Evolutionary conservation across 1,140 invertebrate genomes (phyloP), one percentile per base, ranked within the genome.

Genomic region (Anadara kagoshimensis): DNA sequence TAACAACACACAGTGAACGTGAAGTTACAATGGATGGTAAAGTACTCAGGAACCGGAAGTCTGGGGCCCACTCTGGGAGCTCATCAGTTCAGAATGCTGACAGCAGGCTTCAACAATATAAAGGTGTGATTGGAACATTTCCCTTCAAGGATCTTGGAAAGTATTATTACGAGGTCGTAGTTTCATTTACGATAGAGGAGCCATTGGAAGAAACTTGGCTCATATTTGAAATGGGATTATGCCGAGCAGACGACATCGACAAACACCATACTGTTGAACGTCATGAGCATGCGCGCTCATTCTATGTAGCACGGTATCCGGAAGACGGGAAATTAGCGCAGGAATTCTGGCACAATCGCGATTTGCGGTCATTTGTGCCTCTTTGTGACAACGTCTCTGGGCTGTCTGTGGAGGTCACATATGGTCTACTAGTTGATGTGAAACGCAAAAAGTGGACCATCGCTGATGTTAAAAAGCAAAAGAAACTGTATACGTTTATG

Each of bases 331-430:
- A 81, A 57, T 47, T 81, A 58, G 75, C 79, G 0, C 76, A 78
- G 43, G 79, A 81, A 66, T 81, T 81, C 43, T 81, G 79, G 79
- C 79, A 81, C 62, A 78, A 81, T 47, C 70, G 79, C 4, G 79
- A 81, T 26, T 69, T 81, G 11, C 61, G 76, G 36, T 66, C 67
- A 10, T 77, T 71, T 41, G 72, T 76, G 0, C 74, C 76, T 16
- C 61, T 81, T 36, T 76, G 73, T 1, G 79, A 81, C 22, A 81
- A 81, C 62, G 65, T 53, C 11, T 43, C 79, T 8, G 79, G 79
- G 0, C 67, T 77, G 16, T 73, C 73, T 24, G 69, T 78, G 1
- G 59, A 77, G 3, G 72, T 81, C 0, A 78, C 76, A 2, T 81
- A 81, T 59, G 79, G 79, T 43, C 62, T 81, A 14, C 20, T 81